Evolutionary conservation across 2,113 vertebrate genomes (phyloP).

Genomic region (Eurypyga helias): DNA sequence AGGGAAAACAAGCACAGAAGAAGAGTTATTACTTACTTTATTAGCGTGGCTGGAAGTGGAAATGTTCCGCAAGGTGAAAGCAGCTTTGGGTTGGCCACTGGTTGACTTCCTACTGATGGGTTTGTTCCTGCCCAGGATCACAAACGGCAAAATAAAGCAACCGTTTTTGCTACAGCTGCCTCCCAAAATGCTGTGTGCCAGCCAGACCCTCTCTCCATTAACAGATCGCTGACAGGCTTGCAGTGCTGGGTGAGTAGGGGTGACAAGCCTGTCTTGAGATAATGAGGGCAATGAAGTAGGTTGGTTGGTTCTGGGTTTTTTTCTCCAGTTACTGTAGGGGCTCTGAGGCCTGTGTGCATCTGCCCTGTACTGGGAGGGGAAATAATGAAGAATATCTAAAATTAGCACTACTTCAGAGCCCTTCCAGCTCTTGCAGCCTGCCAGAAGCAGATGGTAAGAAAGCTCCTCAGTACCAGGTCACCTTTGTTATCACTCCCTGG

Average conservation of each 20-base stretch:
- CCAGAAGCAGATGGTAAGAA: neutral
- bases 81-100: constrained; percentile 7
- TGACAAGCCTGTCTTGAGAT: neutral
- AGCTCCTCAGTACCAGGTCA: neutral
- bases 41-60: neutral
- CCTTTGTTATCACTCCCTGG: neutral
- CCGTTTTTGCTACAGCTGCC: neutral
- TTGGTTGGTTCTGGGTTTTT: neutral
- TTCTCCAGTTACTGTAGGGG: neutral
- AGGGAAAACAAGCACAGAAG: neutral
- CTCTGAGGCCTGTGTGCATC: neutral
- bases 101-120: neutral
- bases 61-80: constrained; percentile 54
- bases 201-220: neutral
- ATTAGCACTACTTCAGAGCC: neutral
- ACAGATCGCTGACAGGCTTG: neutral
- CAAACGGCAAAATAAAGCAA: neutral
- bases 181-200: accelerated
- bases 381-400: neutral
- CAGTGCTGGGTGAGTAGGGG: neutral
- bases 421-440: neutral
- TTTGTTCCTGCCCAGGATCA: constrained; percentile 7
- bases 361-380: neutral
- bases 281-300: neutral
- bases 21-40: neutral